Percentiles rank a stretch among this genome's conserved stretches.
These are phyloP conservation scores for Monomorium pharaonis DNA, from an alignment of 1,140 invertebrate genomes.

Conservation along the genomic window DNA sequence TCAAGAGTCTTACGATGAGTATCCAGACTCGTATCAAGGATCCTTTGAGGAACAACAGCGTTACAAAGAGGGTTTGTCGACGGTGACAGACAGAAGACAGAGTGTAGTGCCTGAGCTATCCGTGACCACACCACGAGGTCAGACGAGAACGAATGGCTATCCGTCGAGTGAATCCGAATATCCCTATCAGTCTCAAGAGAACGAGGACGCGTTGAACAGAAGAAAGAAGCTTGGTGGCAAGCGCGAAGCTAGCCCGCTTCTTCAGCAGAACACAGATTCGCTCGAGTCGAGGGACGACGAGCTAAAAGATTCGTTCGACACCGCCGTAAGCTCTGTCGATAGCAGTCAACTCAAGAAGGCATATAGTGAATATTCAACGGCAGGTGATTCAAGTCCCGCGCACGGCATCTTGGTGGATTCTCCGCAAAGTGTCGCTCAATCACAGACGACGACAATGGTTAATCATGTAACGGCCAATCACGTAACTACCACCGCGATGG, in stretches of 20 bases:
- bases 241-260: conserved; percentile 79
- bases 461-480: conserved; percentile 78
- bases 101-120: conserved; percentile 82
- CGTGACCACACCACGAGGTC: conserved; percentile 79
- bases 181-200: conserved; percentile 76
- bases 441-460: conserved; percentile 65
- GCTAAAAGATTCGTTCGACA: conserved; percentile 87
- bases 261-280: conserved; percentile 86
- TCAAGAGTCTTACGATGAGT: conserved; percentile 77
- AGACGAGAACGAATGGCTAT: conserved; percentile 80
- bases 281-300: conserved; percentile 87
- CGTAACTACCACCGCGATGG: conserved; percentile 78
- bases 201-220: conserved; percentile 71
- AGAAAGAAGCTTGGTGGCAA: conserved; percentile 75
- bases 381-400: conserved; percentile 77
- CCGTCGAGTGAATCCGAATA: conserved; percentile 80
- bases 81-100: conserved; percentile 69
- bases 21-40: conserved; percentile 78
- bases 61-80: conserved; percentile 73
- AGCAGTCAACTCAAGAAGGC: conserved; percentile 82
- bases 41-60: conserved; percentile 77
- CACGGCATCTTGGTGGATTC: conserved; percentile 74
- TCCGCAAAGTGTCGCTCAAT: conserved; percentile 70
- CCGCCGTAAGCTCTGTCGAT: conserved; percentile 86
- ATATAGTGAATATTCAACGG: conserved; percentile 81